Percentiles rank a stretch among this genome's conserved stretches.
Evolutionary conservation across 2,113 vertebrate species (phyloP).

Genomic region (Oceanites oceanicus): DNA sequence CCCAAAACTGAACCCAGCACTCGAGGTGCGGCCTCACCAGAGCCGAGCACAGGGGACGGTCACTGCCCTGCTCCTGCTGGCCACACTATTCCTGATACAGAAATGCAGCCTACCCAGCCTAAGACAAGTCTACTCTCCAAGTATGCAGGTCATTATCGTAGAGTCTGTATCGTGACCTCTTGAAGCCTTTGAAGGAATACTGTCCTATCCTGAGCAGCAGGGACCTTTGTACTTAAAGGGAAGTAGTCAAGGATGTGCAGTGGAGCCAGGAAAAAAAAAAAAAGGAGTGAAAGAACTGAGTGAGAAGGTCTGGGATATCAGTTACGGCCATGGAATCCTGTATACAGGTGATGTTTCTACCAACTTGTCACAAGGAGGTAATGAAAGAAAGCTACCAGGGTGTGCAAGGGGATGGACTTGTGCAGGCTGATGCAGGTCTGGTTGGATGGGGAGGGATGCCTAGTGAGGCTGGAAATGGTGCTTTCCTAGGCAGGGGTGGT

Average conservation of each 20-base stretch:
- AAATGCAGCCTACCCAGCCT: neutral
- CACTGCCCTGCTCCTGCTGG: no score
- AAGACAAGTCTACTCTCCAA: neutral
- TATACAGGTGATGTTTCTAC: neutral
- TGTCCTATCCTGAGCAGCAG: neutral
- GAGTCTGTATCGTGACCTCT: neutral
- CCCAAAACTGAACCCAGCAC: no score
- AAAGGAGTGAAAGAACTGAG: neutral
- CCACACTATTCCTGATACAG: no score
- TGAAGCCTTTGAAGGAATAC: neutral
- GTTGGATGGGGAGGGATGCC: neutral
- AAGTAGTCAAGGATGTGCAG: fast-evolving
- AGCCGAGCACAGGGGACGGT: no score
- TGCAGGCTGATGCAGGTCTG: neutral
- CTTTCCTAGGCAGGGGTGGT: neutral
- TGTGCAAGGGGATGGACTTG: neutral
- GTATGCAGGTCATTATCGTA: neutral
- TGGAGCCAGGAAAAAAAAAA: neutral
- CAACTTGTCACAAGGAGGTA: neutral
- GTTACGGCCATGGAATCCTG: neutral
- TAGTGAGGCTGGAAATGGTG: neutral
- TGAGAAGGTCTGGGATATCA: no score
- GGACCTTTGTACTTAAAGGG: neutral
- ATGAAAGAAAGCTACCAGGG: neutral
- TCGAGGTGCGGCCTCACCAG: no score